phyloP scores from a whole-genome alignment of 2,113 vertebrate genomes.

The Serranochromis macrocephalus region DNA sequence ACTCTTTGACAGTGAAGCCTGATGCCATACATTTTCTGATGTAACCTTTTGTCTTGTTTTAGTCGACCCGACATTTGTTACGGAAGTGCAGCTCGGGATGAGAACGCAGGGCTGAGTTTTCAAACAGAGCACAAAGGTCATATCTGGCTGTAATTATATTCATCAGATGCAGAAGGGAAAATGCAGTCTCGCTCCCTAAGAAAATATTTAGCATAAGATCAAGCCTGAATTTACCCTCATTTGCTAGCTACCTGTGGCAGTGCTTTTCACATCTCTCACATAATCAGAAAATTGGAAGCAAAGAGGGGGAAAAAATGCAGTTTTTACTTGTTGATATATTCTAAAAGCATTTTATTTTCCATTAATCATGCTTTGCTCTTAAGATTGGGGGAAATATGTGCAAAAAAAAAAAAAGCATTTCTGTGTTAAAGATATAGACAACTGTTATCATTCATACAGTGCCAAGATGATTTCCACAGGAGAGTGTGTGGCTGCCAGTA shows the following conservation, averaged over 20 bases:
- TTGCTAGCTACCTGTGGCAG: slow-evolving; percentile 38
- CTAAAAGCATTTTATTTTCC: not conserved
- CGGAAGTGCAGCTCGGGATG: slow-evolving; percentile 61
- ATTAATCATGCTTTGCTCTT: not conserved
- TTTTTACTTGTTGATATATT: not conserved
- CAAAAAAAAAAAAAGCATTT: not conserved
- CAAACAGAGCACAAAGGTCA: slow-evolving; percentile 65
- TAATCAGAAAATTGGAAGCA: not conserved
- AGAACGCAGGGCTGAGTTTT: slow-evolving; percentile 57
- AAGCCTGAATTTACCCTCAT: slow-evolving; percentile 28
- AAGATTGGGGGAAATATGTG: not conserved
- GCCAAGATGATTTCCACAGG: slow-evolving; percentile 62
- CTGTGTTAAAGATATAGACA: slow-evolving; percentile 23
- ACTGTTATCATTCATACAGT: slow-evolving; percentile 63
- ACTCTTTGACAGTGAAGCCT: slow-evolving; percentile 57
- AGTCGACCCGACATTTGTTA: slow-evolving; percentile 69
- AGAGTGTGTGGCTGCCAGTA: slow-evolving; percentile 38
- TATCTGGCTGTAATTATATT: slow-evolving; percentile 76
- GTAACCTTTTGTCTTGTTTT: slow-evolving; percentile 70
- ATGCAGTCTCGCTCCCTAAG: slow-evolving; percentile 39
- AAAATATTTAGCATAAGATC: slow-evolving; percentile 55
- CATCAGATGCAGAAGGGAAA: slow-evolving; percentile 61
- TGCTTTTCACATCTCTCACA: not conserved
- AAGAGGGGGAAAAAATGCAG: not conserved
- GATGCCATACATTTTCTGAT: slow-evolving; percentile 58